These are phyloP conservation scores for Semnornis frantzii DNA, from an alignment of 2,113 vertebrate genomes.

Conservation along the genomic window DNA sequence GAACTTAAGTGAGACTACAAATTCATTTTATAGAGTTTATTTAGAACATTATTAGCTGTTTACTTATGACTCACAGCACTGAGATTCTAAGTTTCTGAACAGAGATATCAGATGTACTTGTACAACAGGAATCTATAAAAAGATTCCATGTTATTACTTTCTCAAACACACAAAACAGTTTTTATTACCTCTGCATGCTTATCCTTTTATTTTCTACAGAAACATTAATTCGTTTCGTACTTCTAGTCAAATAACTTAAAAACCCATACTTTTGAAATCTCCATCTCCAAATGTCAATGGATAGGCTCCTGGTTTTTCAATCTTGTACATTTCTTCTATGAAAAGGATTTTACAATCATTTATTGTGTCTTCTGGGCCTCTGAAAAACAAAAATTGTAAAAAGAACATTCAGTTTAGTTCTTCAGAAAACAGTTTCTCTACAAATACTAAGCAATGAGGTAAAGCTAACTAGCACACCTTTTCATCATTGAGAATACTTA, in stretches of 20 bases:
- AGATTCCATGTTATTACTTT: background rate
- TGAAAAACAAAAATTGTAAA: slow-evolving; percentile 73
- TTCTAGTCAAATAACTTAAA: slow-evolving; percentile 5
- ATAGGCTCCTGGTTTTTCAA: slow-evolving; percentile 91
- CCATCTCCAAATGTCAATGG: slow-evolving; percentile 90
- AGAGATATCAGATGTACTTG: background rate
- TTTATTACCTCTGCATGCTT: background rate
- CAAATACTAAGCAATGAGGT: background rate
- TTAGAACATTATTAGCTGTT: background rate
- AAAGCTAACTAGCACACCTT: background rate
- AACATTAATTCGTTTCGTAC: background rate
- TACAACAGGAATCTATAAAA: background rate
- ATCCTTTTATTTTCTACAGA: background rate
- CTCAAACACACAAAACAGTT: background rate
- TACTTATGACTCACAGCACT: background rate
- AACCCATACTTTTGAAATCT: slow-evolving; percentile 91
- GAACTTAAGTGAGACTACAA: background rate
- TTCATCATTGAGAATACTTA: background rate
- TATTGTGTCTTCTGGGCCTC: slow-evolving; percentile 89
- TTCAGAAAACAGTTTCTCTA: background rate
- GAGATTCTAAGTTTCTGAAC: background rate
- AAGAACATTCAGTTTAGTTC: slow-evolving; percentile 18
- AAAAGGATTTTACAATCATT: slow-evolving; percentile 93
- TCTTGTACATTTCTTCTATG: slow-evolving; percentile 94
- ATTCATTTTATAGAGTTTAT: background rate